Percentiles rank a stretch among this genome's conserved stretches.
These are phyloP conservation scores for Hyles vespertilio DNA, from an alignment of 1,140 invertebrate genomes.

Conservation along the genomic window DNA sequence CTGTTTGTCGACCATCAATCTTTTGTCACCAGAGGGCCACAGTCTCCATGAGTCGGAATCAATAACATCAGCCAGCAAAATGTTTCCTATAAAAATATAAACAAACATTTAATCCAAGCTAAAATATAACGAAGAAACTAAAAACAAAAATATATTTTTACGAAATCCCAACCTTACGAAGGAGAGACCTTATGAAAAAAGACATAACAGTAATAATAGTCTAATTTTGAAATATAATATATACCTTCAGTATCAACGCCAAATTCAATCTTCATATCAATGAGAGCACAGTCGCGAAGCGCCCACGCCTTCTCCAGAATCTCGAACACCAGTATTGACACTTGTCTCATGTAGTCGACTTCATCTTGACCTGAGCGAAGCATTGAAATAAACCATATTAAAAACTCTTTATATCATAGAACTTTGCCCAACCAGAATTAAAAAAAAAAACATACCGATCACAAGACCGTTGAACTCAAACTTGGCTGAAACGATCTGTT, in stretches of 20 bases:
- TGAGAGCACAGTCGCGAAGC: constrained; percentile 90
- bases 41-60: constrained; percentile 98
- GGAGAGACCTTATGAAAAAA: too few relatives aligned
- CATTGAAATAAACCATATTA: neutral
- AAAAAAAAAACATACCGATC: constrained; percentile 78
- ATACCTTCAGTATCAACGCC: constrained; percentile 85
- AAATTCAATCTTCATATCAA: constrained; percentile 99
- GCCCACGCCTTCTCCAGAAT: constrained; percentile 95
- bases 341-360: constrained; percentile 91
- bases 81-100: constrained; percentile 80
- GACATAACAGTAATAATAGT: too few relatives aligned
- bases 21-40: constrained; percentile 97
- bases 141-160: too few relatives aligned
- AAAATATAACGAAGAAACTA: too few relatives aligned
- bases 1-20: constrained; percentile 99
- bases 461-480: constrained; percentile 85
- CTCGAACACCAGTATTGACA: constrained; percentile 93
- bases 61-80: constrained; percentile 96
- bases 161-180: too few relatives aligned
- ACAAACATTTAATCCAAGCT: neutral
- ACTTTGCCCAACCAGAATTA: too few relatives aligned
- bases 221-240: neutral
- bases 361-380: constrained; percentile 81
- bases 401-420: too few relatives aligned
- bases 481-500: constrained; percentile 91